A percentile compares a stretch with the other conserved stretches of the same genome.
Evolutionary conservation across 2,113 vertebrate genomes (phyloP).

Genomic region (Brienomyrus longianalis): DNA sequence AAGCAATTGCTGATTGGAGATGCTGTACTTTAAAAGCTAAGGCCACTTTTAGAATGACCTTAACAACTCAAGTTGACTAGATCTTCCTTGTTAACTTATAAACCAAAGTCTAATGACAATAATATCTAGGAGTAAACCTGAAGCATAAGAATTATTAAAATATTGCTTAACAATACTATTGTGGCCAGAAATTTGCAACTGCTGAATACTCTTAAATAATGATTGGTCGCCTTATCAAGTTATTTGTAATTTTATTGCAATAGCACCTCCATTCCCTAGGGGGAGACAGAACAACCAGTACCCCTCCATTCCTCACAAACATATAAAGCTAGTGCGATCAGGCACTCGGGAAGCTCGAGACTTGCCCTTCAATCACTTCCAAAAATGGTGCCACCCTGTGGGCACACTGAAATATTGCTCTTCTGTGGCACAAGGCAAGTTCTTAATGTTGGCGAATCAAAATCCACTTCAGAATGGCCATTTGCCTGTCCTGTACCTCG

Average conservation of each 20-base stretch:
- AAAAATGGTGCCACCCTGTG: neutral
- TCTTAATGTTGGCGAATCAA: neutral
- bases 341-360: conserved; percentile 1
- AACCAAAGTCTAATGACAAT: neutral
- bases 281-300: conserved; percentile 26
- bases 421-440: neutral
- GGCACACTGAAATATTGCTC: neutral
- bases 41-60: neutral
- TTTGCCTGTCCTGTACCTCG: neutral
- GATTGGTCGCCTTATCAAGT: neutral
- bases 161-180: neutral
- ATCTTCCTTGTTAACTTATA: neutral
- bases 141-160: neutral
- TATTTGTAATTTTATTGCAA: conserved; percentile 9
- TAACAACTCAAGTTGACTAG: neutral
- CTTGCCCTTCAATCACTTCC: neutral
- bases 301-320: conserved; percentile 30
- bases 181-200: neutral
- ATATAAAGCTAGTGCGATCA: conserved; percentile 18
- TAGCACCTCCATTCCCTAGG: neutral
- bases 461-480: neutral
- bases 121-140: neutral
- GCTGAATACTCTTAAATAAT: neutral
- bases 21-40: neutral
- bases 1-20: neutral